These are phyloP conservation scores for Choreutis nemorana DNA, from an alignment of 2,888 invertebrate genomes.

Conservation along the genomic window DNA sequence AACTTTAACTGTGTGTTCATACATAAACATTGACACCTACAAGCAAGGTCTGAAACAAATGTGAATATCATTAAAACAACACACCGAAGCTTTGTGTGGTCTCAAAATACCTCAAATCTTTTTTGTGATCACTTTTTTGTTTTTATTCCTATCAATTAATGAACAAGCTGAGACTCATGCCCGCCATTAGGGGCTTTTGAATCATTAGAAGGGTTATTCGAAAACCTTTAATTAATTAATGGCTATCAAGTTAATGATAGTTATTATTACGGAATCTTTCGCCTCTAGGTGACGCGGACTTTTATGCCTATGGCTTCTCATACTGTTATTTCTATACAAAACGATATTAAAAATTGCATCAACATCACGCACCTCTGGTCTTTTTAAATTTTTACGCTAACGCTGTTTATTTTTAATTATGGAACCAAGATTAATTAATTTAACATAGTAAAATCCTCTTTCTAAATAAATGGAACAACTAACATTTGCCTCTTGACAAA, in stretches of 20 bases:
- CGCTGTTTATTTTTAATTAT: no score
- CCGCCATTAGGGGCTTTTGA: conserved; percentile 42
- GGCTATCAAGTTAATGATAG: conserved; percentile 41
- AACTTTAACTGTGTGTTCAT: no score
- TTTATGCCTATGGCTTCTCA: not conserved
- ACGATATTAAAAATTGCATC: no score
- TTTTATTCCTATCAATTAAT: conserved; percentile 48
- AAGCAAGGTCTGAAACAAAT: conserved; percentile 57
- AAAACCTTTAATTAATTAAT: conserved; percentile 51
- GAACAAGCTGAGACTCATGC: conserved; percentile 37
- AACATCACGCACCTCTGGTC: no score
- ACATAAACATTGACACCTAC: no score
- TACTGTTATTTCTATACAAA: no score
- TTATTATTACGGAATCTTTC: conserved; percentile 25
- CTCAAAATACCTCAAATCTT: conserved; percentile 31
- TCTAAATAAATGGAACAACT: no score
- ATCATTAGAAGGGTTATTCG: conserved; percentile 44
- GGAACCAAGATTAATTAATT: no score
- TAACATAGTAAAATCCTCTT: no score
- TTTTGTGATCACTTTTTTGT: conserved; percentile 30
- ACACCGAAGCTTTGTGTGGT: conserved; percentile 49
- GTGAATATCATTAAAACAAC: conserved; percentile 61
- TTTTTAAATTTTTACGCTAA: no score
- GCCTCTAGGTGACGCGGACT: conserved; percentile 6
- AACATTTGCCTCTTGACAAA: no score